Base-by-base conservation (phyloP, 2,797 vertebrate species). In the Pteropus rufus region DNA sequence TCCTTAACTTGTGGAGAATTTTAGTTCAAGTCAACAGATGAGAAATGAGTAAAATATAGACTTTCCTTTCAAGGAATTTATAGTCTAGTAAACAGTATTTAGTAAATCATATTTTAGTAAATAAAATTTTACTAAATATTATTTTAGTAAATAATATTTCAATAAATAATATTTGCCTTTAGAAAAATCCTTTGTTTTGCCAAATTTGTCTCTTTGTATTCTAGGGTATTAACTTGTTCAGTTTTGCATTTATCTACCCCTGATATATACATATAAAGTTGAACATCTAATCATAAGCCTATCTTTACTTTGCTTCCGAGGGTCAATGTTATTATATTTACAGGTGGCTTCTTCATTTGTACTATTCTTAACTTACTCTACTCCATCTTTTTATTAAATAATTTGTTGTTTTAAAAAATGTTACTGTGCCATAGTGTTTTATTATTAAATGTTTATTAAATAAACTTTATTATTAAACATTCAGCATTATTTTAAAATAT, bases 401-500 rank as follows among this genome's bases (percentile, higher is more conserved):
- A 58, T 84, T 92, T 77, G 18, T 90, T 95, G 64, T 56, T 95
- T 96, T 73, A 77, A 91, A 89, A 92, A 72, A 76, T 76, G 75
- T 88, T 97, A 18, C 44, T 94, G 16, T 91, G 58, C 16, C 46
- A 36, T 64, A 56, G 14, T 93, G 7, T 97, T 92, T 95, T 95
- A 60, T 67, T 93, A 26, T 46, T 56, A 62, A 82, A 82, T 36
- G 14, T 56, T 72, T 86, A 56, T 62, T 81, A 88, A 41, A 34
- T 95, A 77, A 89, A 44, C 23, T 41, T 84, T 70, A 58, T 60
- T 91, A 60, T 72, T 75, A 34, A 75, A n/a, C 41, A 77, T 72
- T 75, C 21, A 75, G 19, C 41, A 72, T 82, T 81, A 65, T 64
- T 83, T 62, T 54, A 41, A 94, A 91, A 85, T 36, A 69, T 81